These are phyloP conservation scores for Melanotaenia nigrans DNA, from an alignment of 2,797 vertebrate species.

Conservation along the genomic window DNA sequence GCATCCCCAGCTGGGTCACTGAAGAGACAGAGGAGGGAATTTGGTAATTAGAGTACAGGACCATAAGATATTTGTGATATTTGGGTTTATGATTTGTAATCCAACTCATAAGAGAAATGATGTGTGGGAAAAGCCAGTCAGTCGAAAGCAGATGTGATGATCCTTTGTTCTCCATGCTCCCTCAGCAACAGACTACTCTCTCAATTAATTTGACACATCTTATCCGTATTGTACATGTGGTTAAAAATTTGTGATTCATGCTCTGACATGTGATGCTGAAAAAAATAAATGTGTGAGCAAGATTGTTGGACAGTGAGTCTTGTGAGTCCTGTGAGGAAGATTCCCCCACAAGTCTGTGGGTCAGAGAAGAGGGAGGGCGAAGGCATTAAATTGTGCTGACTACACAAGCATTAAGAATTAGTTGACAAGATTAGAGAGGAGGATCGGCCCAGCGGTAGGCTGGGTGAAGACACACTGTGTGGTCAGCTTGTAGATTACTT, in stretches of 20 bases:
- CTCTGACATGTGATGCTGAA: slow-evolving; percentile 1
- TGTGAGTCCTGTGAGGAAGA: slow-evolving; percentile 12
- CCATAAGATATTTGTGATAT: slow-evolving; percentile 7
- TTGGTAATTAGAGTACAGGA: not conserved
- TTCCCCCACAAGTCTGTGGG: slow-evolving; percentile 64
- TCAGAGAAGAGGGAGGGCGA: slow-evolving; percentile 61
- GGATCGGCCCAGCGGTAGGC: slow-evolving; percentile 24
- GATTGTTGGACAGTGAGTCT: not conserved
- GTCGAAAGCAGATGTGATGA: slow-evolving; percentile 3
- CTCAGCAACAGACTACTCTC: not conserved
- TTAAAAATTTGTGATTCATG: not conserved
- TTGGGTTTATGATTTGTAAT: slow-evolving; percentile 12
- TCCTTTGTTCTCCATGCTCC: not conserved
- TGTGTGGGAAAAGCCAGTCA: slow-evolving; percentile 1
- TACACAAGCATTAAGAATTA: slow-evolving; percentile 70
- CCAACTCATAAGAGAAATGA: not conserved
- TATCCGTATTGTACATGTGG: not conserved
- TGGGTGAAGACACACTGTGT: slow-evolving; percentile 48
- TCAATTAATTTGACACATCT: not conserved
- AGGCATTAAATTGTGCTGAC: slow-evolving; percentile 81
- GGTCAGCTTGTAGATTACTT: slow-evolving; percentile 55
- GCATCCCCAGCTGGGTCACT: slow-evolving; percentile 44
- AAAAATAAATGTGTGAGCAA: slow-evolving; percentile 12
- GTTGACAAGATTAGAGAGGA: slow-evolving; percentile 74
- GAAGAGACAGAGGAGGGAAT: slow-evolving; percentile 6